phyloP scores from a whole-genome alignment of 2,888 invertebrate genomes.

The Ariolimax columbianus region DNA sequence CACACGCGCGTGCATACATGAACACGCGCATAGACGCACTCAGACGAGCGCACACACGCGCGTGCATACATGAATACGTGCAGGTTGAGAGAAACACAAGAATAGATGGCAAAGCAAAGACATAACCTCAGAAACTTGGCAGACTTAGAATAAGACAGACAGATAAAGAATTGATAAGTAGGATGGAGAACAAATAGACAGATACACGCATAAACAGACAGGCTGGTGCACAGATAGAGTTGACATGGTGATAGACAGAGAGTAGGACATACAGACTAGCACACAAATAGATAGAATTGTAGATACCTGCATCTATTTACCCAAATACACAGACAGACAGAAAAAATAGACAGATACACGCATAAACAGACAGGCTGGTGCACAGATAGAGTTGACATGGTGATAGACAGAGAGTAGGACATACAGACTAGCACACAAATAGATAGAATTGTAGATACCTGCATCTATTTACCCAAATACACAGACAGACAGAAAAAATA shows the following conservation, averaged over 20 bases:
- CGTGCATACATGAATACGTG: no score
- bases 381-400: neutral
- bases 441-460: neutral
- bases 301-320: neutral
- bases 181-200: neutral
- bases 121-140: no score
- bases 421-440: conserved; percentile 9
- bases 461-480: neutral
- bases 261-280: neutral
- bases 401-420: neutral
- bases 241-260: neutral
- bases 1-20: no score
- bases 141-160: no score
- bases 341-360: neutral
- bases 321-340: neutral
- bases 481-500: neutral
- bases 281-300: neutral
- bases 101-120: no score
- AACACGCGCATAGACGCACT: no score
- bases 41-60: no score
- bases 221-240: neutral
- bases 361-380: neutral
- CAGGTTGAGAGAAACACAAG: no score
- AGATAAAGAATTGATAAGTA: neutral
- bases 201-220: neutral